phyloP scores from a whole-genome alignment of 1,140 invertebrate genomes.

The Formica exsecta region DNA sequence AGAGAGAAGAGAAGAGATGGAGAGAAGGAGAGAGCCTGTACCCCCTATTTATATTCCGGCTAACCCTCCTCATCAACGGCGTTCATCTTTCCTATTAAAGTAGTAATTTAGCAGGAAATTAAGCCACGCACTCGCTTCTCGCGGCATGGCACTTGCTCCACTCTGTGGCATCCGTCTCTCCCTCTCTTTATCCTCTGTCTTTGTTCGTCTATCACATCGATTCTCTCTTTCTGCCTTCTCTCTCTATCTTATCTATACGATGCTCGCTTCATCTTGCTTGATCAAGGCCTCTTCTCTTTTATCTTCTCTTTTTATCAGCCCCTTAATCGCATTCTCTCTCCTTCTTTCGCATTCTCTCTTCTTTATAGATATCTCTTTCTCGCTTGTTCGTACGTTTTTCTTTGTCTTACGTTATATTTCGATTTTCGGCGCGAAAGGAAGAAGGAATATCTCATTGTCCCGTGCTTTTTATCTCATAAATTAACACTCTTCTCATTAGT shows the following conservation, averaged over 20 bases:
- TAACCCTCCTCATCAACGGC: slow-evolving; percentile 87
- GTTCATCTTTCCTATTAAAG: slow-evolving; percentile 87
- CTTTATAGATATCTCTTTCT: slow-evolving; percentile 44
- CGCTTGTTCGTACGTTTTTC: slow-evolving; percentile 28
- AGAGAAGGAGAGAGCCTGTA: slow-evolving; percentile 71
- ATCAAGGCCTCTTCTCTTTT: slow-evolving; percentile 35
- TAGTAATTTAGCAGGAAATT: slow-evolving; percentile 88
- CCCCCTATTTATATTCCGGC: slow-evolving; percentile 86
- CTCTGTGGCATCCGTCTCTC: slow-evolving; percentile 63
- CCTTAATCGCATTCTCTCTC: slow-evolving; percentile 34
- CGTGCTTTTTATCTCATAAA: slow-evolving; percentile 76
- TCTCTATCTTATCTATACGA: slow-evolving; percentile 22
- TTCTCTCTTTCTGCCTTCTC: slow-evolving; percentile 41
- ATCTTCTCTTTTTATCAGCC: slow-evolving; percentile 38
- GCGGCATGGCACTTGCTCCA: slow-evolving; percentile 77
- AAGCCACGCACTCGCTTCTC: slow-evolving; percentile 85
- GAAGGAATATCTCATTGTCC: slow-evolving; percentile 72
- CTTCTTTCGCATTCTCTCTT: slow-evolving; percentile 33
- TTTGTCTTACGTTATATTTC: slow-evolving; percentile 60
- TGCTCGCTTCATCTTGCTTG: slow-evolving; percentile 36
- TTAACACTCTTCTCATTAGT: slow-evolving; percentile 79
- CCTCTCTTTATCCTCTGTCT: slow-evolving; percentile 52
- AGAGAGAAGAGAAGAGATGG: slow-evolving; percentile 62
- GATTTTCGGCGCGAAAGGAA: slow-evolving; percentile 58
- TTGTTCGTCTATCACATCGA: slow-evolving; percentile 62